phyloP scores from a whole-genome alignment of 2,888 invertebrate genomes.

The Mellilla xanthometata region DNA sequence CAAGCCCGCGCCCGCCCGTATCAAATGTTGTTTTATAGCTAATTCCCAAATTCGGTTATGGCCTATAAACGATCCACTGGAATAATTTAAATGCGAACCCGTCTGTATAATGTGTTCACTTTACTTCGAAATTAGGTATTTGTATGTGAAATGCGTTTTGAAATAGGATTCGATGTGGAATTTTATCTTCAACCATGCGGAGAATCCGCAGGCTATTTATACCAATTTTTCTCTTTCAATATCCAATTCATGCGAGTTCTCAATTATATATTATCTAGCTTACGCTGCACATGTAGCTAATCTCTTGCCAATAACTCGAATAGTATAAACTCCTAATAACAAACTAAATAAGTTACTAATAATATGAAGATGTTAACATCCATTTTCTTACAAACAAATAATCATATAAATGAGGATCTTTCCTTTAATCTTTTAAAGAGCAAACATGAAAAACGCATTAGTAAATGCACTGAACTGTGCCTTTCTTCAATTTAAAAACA shows the following conservation, averaged over 20 bases:
- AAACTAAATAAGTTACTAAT: no score
- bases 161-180: conserved; percentile 71
- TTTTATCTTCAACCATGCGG: conserved; percentile 66
- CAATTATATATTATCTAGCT: no score
- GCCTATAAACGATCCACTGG: conserved; percentile 82
- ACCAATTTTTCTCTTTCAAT: no score
- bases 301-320: no score
- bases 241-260: no score
- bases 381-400: conserved; percentile 3
- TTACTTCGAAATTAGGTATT: conserved; percentile 80
- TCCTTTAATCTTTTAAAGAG: conserved; percentile 25
- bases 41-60: conserved; percentile 83
- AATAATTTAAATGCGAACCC: conserved; percentile 82
- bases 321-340: no score
- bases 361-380: no score
- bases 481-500: conserved; percentile 64
- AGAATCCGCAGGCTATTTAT: conserved; percentile 33
- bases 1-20: conserved; percentile 80
- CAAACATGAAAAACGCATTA: conserved; percentile 71
- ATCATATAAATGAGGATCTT: conserved; percentile 6
- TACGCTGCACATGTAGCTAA: no score
- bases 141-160: conserved; percentile 82
- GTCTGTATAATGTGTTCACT: conserved; percentile 81
- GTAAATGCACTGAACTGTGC: conserved; percentile 36
- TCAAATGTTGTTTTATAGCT: conserved; percentile 83